Evolutionary conservation across 2,888 invertebrate species (phyloP).

Genomic region (Perdita meconis): DNA sequence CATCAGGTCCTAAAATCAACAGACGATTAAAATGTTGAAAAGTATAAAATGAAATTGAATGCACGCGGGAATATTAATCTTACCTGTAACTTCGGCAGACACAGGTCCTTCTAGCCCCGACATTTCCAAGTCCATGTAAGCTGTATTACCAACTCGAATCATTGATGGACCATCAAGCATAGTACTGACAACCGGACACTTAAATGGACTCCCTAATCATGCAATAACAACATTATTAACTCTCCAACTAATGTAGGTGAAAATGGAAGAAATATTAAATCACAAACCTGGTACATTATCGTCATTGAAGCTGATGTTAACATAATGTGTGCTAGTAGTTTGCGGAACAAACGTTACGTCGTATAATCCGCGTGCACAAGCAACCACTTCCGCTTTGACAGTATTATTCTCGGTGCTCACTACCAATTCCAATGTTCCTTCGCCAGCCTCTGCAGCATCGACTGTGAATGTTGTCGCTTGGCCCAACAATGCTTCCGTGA

Average conservation of each 20-base stretch:
- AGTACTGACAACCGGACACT: conserved; percentile 88
- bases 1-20: conserved; percentile 84
- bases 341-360: conserved; percentile 97
- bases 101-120: conserved; percentile 83
- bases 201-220: conserved; percentile 92
- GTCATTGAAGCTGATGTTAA: conserved; percentile 97
- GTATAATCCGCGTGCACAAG: conserved; percentile 95
- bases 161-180: conserved; percentile 81
- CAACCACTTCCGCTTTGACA: conserved; percentile 95
- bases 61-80: too few relatives aligned
- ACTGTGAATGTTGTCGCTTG: conserved; percentile 96
- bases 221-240: neutral
- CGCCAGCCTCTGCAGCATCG: conserved; percentile 97
- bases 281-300: conserved; percentile 90
- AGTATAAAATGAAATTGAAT: conserved; percentile 26
- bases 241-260: neutral
- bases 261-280: neutral
- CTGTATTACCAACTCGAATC: conserved; percentile 81
- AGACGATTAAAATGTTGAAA: conserved; percentile 10
- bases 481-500: conserved; percentile 86
- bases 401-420: conserved; percentile 96
- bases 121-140: conserved; percentile 83
- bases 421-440: conserved; percentile 95
- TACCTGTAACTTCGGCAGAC: conserved; percentile 85
- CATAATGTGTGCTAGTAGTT: conserved; percentile 94